Base-by-base conservation (phyloP, 2,888 invertebrate genomes). In the Metopia argyrocephala region DNA sequence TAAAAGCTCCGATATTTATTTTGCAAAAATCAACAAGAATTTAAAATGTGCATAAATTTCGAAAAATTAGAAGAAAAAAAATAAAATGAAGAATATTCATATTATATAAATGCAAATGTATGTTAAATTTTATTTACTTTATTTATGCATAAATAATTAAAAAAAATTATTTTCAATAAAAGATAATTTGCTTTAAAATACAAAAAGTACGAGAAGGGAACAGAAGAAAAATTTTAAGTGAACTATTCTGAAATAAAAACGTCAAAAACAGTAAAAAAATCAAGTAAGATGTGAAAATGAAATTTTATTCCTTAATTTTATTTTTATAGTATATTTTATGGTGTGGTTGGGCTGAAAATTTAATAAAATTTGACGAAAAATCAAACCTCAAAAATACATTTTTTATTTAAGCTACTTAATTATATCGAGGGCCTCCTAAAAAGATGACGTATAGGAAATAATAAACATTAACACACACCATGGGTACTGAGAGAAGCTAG, bases 11-110 rank as follows among this genome's bases (percentile, higher is more conserved):
- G n/a, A 20, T 61, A 54, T 27, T 68, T 52, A n/a, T 68, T 75
- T 38, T 38, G 38, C 15, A 38, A 38, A 38, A 38, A 12, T 38
- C 38, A 12, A 38, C 18, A 15, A 23, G 31, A 69, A 69, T 56
- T 76, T 5, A 69, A 69, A 69, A 76, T 76, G 69, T 76, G 62
- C 69, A 76, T 76, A 76, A 69, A 38, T 69, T 76, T 54, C 7
- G 9, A 48, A 75, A 59, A 76, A 62, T 69, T n/a, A n/a, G n/a
- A n/a, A n/a, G n/a, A n/a, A n/a, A n/a, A n/a, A n/a, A n/a, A n/a
- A n/a, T n/a, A n/a, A n/a, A 69, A 69, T 38, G 38, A 38, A 38
- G 9, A 38, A 15, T 38, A 38, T 12, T 12, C 15, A 38, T 12
- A 50, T 69, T 69, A 76, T 21, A 56, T 4, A 64, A 54, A 28